Percentiles rank a stretch among this genome's conserved stretches.
Evolutionary conservation across 2,797 vertebrate genomes (phyloP).

Genomic region (Taeniopygia guttata): DNA sequence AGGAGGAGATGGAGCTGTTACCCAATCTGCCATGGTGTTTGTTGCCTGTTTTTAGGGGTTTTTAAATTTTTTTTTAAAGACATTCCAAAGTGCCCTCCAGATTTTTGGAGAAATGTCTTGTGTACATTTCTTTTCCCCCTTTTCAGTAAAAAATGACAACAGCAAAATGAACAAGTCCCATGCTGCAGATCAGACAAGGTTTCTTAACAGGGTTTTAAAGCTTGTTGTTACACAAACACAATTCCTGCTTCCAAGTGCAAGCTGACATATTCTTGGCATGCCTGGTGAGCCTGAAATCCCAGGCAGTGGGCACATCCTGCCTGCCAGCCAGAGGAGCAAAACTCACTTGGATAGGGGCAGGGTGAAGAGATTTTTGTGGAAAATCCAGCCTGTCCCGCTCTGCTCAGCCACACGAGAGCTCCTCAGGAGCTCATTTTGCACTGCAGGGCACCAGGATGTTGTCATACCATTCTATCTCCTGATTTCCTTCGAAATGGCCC

Average conservation of each 20-base stretch:
- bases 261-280: constrained; percentile 31
- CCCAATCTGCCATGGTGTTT: background rate
- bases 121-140: background rate
- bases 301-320: background rate
- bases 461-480: background rate
- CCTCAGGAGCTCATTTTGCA: background rate
- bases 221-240: constrained; percentile 50
- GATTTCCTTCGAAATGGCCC: constrained; percentile 38
- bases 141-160: constrained; percentile 9
- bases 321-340: background rate
- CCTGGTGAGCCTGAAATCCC: constrained; percentile 31
- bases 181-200: constrained; percentile 35
- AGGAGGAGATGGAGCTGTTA: background rate
- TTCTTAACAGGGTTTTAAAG: constrained; percentile 36
- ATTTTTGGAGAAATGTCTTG: background rate
- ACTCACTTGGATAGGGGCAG: background rate
- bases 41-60: background rate
- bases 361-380: background rate
- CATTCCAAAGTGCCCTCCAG: constrained; percentile 37
- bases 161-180: constrained; percentile 50
- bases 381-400: background rate
- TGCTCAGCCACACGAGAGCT: background rate
- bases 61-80: background rate
- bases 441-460: constrained; percentile 22
- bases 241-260: constrained; percentile 18